Evolutionary conservation across 2,797 vertebrate genomes (phyloP).

Genomic region (Tachyglossus aculeatus): DNA sequence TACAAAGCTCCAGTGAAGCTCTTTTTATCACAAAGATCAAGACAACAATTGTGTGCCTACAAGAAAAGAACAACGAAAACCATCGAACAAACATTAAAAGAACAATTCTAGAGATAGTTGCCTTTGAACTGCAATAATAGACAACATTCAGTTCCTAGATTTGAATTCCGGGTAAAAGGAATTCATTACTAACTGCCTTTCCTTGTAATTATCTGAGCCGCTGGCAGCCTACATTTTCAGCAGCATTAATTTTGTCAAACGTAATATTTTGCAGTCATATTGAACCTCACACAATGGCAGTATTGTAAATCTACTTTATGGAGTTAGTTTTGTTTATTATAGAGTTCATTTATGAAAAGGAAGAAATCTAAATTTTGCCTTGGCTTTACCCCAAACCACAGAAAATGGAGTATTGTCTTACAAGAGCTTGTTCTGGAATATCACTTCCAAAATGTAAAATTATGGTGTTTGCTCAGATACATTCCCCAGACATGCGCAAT

Average conservation of each 20-base stretch:
- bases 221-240: constrained; percentile 64
- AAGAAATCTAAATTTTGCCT: constrained; percentile 67
- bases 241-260: constrained; percentile 62
- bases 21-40: constrained; percentile 81
- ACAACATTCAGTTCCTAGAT: constrained; percentile 72
- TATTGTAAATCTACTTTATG: constrained; percentile 61
- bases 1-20: constrained; percentile 75
- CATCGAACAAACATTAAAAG: constrained; percentile 77
- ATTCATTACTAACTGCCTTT: constrained; percentile 72
- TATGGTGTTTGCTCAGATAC: constrained; percentile 19
- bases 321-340: constrained; percentile 64
- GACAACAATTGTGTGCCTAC: constrained; percentile 79
- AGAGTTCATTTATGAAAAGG: constrained; percentile 54
- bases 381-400: constrained; percentile 64
- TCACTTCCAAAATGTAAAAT: constrained; percentile 52
- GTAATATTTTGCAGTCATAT: constrained; percentile 64
- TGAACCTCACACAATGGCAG: constrained; percentile 57
- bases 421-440: constrained; percentile 63
- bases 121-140: constrained; percentile 78
- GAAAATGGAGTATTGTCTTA: constrained; percentile 68
- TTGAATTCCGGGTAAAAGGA: constrained; percentile 73
- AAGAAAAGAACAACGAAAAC: constrained; percentile 81
- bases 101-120: constrained; percentile 80
- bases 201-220: constrained; percentile 65
- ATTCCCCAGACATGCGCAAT: constrained; percentile 19